Conservation (phyloP, 2,797 vertebrate species). For the Scolopax rusticola region DNA sequence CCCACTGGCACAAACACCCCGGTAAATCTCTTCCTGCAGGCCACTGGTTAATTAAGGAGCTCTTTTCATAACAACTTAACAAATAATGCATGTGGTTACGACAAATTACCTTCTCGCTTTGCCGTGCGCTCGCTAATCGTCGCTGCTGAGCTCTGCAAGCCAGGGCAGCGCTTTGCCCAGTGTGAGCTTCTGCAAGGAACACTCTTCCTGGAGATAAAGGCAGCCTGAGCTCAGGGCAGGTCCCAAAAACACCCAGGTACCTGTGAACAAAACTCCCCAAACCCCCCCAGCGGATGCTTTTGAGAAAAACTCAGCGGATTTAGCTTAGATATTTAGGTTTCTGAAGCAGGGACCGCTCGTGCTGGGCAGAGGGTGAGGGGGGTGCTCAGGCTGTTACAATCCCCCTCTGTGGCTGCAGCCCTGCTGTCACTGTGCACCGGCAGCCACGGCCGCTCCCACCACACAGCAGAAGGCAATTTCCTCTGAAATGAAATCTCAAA, state of each 20-base stretch:
- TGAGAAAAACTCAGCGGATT: background rate
- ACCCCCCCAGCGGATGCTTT: rapidly evolving
- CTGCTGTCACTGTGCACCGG: background rate
- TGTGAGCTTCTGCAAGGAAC: background rate
- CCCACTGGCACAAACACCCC: background rate
- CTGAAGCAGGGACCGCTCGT: background rate
- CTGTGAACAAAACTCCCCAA: background rate
- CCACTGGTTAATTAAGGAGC: slow-evolving; percentile 21
- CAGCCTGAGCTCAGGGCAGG: background rate
- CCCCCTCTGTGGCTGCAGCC: background rate
- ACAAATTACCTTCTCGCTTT: background rate
- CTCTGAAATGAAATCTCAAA: background rate
- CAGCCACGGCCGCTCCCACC: background rate
- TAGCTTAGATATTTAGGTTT: background rate
- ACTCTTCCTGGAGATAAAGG: background rate
- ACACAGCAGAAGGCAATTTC: background rate
- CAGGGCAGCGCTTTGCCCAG: background rate
- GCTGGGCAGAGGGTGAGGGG: rapidly evolving
- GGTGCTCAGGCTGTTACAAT: rapidly evolving
- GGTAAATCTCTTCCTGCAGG: slow-evolving; percentile 26
- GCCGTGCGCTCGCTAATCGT: rapidly evolving
- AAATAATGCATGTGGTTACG: background rate
- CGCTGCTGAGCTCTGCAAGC: background rate
- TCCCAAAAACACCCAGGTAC: rapidly evolving
- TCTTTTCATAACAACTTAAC: background rate